Evolutionary conservation across 2,113 vertebrate species (phyloP).

Genomic region (Hemichromis elongatus): DNA sequence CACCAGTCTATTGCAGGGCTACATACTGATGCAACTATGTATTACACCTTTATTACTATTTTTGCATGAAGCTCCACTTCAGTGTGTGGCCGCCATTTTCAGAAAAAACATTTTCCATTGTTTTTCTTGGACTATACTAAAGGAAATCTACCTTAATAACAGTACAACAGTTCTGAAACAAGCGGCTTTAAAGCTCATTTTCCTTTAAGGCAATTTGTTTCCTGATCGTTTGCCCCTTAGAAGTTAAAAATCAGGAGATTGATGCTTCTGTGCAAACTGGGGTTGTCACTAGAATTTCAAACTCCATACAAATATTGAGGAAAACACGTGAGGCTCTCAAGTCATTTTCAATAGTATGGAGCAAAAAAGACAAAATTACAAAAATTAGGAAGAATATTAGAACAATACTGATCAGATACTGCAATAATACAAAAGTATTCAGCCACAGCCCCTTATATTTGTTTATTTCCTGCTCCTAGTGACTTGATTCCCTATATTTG

Average conservation of each 20-base stretch:
- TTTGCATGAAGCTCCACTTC: neutral
- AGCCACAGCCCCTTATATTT: neutral
- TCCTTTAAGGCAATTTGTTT: neutral
- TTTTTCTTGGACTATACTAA: neutral
- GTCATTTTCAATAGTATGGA: neutral
- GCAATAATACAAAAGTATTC: neutral
- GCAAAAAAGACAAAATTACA: neutral
- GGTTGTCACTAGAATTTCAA: neutral
- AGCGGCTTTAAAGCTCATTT: neutral
- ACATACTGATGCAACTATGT: neutral
- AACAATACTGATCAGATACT: neutral
- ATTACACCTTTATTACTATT: fast-evolving
- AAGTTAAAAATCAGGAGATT: neutral
- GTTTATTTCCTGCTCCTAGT: neutral
- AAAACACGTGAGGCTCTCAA: neutral
- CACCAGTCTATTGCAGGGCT: neutral
- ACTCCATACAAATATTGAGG: neutral
- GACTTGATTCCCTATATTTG: neutral
- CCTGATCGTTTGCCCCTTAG: neutral
- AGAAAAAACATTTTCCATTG: neutral
- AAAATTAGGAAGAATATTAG: too few species aligned
- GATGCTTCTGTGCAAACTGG: neutral
- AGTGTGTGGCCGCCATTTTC: neutral
- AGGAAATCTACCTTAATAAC: neutral
- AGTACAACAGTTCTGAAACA: neutral